These are phyloP conservation scores for Phasia obesa DNA, from an alignment of 2,888 invertebrate genomes.

Conservation along the genomic window DNA sequence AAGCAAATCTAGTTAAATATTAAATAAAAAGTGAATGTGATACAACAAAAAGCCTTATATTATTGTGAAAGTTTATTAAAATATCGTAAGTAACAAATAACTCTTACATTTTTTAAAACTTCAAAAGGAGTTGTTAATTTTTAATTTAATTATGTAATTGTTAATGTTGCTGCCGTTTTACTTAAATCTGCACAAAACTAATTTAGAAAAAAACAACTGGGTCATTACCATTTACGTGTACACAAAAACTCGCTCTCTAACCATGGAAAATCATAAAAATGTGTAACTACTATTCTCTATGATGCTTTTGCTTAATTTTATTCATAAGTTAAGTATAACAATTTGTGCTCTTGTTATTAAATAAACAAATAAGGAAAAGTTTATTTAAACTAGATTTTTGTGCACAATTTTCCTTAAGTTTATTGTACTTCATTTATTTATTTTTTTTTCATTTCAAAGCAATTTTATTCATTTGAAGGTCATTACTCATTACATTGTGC, in stretches of 20 bases:
- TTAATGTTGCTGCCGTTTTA: neutral
- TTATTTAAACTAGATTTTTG: slow-evolving; percentile 15
- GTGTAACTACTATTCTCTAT: neutral
- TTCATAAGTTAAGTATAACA: too few relatives aligned
- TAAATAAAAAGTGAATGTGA: too few relatives aligned
- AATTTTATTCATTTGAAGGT: slow-evolving; percentile 9
- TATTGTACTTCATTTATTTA: too few relatives aligned
- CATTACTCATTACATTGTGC: slow-evolving; percentile 1
- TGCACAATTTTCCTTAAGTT: slow-evolving; percentile 8
- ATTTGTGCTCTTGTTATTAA: too few relatives aligned
- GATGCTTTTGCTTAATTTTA: neutral
- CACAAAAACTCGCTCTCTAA: slow-evolving; percentile 23
- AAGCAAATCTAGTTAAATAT: too few relatives aligned
- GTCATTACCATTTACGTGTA: slow-evolving; percentile 58
- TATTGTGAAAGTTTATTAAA: too few relatives aligned
- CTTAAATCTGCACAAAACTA: slow-evolving; percentile 21
- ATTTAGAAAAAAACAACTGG: slow-evolving; percentile 34
- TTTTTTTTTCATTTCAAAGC: neutral
- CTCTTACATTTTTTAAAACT: too few relatives aligned
- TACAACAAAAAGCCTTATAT: too few relatives aligned
- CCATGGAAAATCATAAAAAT: slow-evolving; percentile 21
- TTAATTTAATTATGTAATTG: slow-evolving; percentile 13
- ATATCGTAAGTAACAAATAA: too few relatives aligned
- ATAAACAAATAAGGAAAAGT: slow-evolving; percentile 26
- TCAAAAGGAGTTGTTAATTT: too few relatives aligned